A percentile compares a stretch with the other conserved stretches of the same genome.
Conservation (phyloP, 2,797 vertebrate species). For the Cuculus canorus region DNA sequence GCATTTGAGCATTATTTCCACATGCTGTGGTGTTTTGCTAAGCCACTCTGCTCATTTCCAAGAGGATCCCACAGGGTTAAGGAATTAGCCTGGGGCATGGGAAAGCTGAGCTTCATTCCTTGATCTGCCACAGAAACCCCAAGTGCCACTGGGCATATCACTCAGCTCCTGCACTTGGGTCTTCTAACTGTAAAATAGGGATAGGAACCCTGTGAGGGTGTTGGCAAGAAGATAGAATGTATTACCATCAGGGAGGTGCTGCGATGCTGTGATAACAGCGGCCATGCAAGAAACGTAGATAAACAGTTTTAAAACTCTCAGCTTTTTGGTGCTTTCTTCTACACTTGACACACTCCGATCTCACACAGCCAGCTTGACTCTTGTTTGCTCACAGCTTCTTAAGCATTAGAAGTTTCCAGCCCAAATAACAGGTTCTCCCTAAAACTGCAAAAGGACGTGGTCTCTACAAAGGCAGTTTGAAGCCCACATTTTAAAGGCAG, state of each 20-base stretch:
- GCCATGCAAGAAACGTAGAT: conserved; percentile 23
- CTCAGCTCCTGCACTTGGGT: conserved; percentile 36
- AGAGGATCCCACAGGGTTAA: conserved; percentile 33
- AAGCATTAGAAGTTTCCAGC: background rate
- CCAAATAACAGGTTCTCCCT: background rate
- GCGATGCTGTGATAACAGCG: conserved; percentile 37
- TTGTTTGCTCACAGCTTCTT: background rate
- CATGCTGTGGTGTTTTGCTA: conserved; percentile 2
- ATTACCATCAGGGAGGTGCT: conserved; percentile 34
- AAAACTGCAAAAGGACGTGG: background rate
- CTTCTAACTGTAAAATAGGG: conserved; percentile 44
- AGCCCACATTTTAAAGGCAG: background rate
- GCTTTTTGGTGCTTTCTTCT: conserved; percentile 15
- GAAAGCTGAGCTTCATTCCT: conserved; percentile 52
- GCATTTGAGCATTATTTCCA: background rate
- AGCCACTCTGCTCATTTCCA: conserved; percentile 22
- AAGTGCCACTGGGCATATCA: conserved; percentile 58
- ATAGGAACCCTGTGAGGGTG: conserved; percentile 45
- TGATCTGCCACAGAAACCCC: conserved; percentile 63
- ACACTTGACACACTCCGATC: background rate
- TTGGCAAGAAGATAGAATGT: conserved; percentile 52
- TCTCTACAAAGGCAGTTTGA: background rate
- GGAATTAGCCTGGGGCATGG: conserved; percentile 49
- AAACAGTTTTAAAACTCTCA: conserved; percentile 48
- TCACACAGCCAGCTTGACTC: background rate